phyloP scores from a whole-genome alignment of 2,888 invertebrate genomes.

The Drosophila macrospina region DNA sequence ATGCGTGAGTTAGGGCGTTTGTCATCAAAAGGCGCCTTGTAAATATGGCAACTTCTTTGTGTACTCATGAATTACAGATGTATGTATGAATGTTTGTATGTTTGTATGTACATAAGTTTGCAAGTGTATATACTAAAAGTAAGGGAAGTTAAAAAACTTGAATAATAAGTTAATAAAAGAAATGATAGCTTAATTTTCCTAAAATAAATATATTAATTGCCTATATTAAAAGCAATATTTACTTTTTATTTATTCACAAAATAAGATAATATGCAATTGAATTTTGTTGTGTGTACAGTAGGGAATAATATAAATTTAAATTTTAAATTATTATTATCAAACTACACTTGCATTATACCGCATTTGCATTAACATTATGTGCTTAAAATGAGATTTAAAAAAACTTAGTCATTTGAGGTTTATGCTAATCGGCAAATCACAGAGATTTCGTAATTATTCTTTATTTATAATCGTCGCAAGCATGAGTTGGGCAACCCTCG shows the following conservation, averaged over 20 bases:
- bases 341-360: not conserved
- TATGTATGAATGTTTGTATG: slow-evolving; percentile 3
- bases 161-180: slow-evolving; percentile 5
- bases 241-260: too few species aligned
- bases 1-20: slow-evolving; percentile 38
- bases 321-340: not conserved
- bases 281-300: too few species aligned
- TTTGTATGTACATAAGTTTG: not conserved
- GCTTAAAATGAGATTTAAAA: not conserved
- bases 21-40: slow-evolving; percentile 53
- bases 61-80: slow-evolving; percentile 16
- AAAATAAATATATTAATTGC: too few species aligned
- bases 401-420: not conserved
- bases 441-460: not conserved
- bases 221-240: too few species aligned
- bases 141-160: slow-evolving; percentile 1
- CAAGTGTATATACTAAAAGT: not conserved
- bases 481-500: not conserved
- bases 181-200: too few species aligned
- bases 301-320: too few species aligned
- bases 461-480: not conserved
- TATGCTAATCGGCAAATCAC: not conserved
- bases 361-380: not conserved
- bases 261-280: too few species aligned
- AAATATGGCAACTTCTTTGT: slow-evolving; percentile 40